Base-by-base conservation (phyloP, 2,113 vertebrate genomes). In the Oncorhynchus nerka region DNA sequence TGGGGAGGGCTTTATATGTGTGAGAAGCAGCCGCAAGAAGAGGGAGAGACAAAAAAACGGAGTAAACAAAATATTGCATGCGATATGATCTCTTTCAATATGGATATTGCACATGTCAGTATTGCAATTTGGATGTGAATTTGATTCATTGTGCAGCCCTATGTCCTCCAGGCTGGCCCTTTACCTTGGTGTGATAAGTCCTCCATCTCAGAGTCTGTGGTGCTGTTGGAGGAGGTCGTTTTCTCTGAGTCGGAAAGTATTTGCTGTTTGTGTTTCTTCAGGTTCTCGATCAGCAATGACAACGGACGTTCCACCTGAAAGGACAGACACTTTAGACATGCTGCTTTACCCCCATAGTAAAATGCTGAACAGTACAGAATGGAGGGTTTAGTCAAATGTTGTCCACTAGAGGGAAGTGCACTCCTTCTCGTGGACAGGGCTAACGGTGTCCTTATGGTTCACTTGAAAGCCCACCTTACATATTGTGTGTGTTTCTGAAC, bases 251-350 rank as follows among this genome's bases (percentile, higher is more conserved):
- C 89, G 66, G 91, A 83, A 71, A 93, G 89, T 70, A 88, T 88
- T 88, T 94, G 93, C 4, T 88, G 94, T 90, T 94, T 95, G 85
- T 87, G 87, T 80, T 95, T 96, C 86, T 95, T 94, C 74, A 96
- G 89, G 75, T 92, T 94, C 69, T 96, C 96, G 68, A 98, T 93
- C 20, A 97, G 94, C 91, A 97, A 93, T 2, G 97, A 96, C 51
- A 55, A 19, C 1, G 96, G 97, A 70, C 95, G 95, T 72, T 96
- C 97, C 92, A 98, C 94, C 97, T 98, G 88, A 32, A 34, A 68
- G 4, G 30, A 68, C 4, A 68, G 26, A 68, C 59, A 62, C 5
- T 16, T 64, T 6, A 30, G 11, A 28, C 9, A 67, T 13, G 26
- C 24, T 67, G 39, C 39, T 45, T 45, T 45, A 45, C 39, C 2